Percentiles rank a stretch among this genome's conserved stretches.
Conservation (phyloP, 2,888 invertebrate genomes). For the Acrobasis suavella region DNA sequence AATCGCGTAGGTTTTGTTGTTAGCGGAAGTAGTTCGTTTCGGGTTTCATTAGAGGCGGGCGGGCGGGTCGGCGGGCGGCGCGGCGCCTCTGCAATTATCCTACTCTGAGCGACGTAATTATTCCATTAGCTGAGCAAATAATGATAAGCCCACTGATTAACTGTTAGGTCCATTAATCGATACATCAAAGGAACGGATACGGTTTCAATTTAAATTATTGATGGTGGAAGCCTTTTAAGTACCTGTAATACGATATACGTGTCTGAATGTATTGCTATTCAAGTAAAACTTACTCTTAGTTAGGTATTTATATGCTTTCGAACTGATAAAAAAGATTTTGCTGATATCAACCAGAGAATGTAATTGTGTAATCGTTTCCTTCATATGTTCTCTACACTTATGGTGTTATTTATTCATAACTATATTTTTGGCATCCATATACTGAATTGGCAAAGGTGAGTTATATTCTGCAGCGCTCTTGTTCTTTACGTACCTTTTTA, state of each 20-base stretch:
- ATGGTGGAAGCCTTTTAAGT: slow-evolving; percentile 25
- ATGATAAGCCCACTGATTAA: slow-evolving; percentile 66
- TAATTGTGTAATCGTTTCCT: too few relatives aligned
- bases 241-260: not conserved
- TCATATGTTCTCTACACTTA: too few relatives aligned
- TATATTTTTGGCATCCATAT: too few relatives aligned
- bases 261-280: too few relatives aligned
- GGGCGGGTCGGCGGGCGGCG: slow-evolving; percentile 31
- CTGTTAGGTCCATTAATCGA: slow-evolving; percentile 44
- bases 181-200: slow-evolving; percentile 35
- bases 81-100: slow-evolving; percentile 55
- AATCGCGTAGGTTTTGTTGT: slow-evolving; percentile 18
- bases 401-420: too few relatives aligned
- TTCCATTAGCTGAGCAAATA: slow-evolving; percentile 75
- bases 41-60: slow-evolving; percentile 42
- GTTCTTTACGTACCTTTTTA: too few relatives aligned
- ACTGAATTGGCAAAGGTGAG: too few relatives aligned
- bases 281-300: too few relatives aligned
- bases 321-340: too few relatives aligned
- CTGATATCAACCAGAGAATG: too few relatives aligned
- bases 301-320: too few relatives aligned
- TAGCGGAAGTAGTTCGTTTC: slow-evolving; percentile 44
- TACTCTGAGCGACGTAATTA: slow-evolving; percentile 61
- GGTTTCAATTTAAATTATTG: slow-evolving; percentile 32
- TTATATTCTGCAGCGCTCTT: too few relatives aligned